Evolutionary conservation across 2,888 invertebrate species (phyloP).

Genomic region (Crossocerus cetratus): DNA sequence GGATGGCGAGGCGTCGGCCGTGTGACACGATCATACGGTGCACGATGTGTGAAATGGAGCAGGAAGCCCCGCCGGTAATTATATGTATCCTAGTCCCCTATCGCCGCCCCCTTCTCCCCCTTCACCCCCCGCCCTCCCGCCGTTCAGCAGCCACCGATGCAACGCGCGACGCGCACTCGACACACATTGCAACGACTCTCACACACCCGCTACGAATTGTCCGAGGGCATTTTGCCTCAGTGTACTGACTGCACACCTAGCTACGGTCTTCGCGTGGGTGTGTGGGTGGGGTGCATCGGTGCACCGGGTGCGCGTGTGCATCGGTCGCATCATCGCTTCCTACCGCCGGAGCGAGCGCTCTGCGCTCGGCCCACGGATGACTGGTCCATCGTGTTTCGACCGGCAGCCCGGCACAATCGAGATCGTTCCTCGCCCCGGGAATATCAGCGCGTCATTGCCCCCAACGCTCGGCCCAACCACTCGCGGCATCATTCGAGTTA

Average conservation of each 20-base stretch:
- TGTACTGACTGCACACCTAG: neutral
- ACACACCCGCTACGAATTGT: conserved; percentile 58
- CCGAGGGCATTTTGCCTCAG: conserved; percentile 7
- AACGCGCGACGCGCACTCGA: conserved; percentile 47
- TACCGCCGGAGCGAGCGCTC: conserved; percentile 5
- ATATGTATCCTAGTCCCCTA: conserved; percentile 72
- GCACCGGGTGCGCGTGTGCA: conserved; percentile 34
- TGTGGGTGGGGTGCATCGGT: neutral
- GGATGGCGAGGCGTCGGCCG: conserved; percentile 69
- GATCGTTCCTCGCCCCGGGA: conserved; percentile 40
- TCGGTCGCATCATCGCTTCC: conserved; percentile 58
- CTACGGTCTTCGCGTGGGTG: conserved; percentile 39
- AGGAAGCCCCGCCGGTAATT: conserved; percentile 68
- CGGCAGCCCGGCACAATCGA: conserved; percentile 32
- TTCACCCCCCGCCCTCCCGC: neutral
- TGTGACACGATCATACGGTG: conserved; percentile 72
- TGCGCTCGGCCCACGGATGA: conserved; percentile 38
- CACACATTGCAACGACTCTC: conserved; percentile 24
- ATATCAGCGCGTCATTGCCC: no score
- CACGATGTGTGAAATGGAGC: conserved; percentile 74
- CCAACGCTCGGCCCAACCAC: no score
- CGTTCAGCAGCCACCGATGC: conserved; percentile 34
- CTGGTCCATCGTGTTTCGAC: conserved; percentile 52
- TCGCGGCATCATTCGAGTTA: no score
- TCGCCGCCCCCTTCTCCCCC: conserved; percentile 44